Evolutionary conservation across 2,888 invertebrate species (phyloP).

Genomic region (Smittia aterrima): DNA sequence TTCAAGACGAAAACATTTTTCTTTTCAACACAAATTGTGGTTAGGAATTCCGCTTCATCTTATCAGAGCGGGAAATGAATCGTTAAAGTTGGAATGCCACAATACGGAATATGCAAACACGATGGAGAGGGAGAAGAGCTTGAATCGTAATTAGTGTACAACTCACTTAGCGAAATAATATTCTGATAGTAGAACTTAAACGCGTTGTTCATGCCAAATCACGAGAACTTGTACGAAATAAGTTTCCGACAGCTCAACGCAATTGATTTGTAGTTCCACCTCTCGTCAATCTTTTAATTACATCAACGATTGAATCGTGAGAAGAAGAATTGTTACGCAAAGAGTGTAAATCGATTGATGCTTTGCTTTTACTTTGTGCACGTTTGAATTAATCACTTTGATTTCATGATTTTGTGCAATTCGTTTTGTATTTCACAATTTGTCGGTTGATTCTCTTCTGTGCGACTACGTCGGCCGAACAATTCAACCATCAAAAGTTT

Average conservation of each 20-base stretch:
- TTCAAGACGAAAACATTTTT: too few relatives aligned
- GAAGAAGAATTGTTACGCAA: not conserved
- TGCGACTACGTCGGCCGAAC: not conserved
- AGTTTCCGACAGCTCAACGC: too few relatives aligned
- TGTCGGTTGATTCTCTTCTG: not conserved
- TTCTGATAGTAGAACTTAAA: slow-evolving; percentile 34
- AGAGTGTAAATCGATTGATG: not conserved
- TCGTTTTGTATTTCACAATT: not conserved
- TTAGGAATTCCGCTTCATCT: not conserved
- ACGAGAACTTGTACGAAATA: not conserved
- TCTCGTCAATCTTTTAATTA: slow-evolving; percentile 8
- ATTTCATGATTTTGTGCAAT: slow-evolving; percentile 5
- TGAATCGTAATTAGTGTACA: not conserved
- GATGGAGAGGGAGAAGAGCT: not conserved
- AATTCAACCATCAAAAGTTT: slow-evolving; percentile 19
- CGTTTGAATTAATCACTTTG: not conserved
- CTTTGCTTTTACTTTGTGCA: not conserved
- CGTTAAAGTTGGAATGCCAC: not conserved
- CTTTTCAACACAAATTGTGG: too few relatives aligned
- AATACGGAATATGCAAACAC: not conserved
- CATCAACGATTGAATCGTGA: not conserved
- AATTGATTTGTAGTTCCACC: too few relatives aligned
- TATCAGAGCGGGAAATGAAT: slow-evolving; percentile 15
- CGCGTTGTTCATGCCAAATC: slow-evolving; percentile 30
- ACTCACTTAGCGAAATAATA: slow-evolving; percentile 36